These are phyloP conservation scores for Oplegnathus fasciatus DNA, from an alignment of 2,113 vertebrate genomes.

Conservation along the genomic window DNA sequence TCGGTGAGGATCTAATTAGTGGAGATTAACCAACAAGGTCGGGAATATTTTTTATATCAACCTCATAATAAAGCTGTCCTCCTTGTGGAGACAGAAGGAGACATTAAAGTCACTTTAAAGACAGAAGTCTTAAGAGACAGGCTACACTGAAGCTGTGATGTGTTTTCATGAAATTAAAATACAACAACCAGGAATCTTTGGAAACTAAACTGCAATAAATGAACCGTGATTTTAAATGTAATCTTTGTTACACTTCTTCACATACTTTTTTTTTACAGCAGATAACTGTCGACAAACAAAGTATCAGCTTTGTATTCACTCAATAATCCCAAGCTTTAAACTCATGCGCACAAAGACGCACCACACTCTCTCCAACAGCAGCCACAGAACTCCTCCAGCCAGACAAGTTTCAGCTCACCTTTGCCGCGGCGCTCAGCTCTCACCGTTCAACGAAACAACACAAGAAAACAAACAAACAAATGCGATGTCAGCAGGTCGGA, in stretches of 20 bases:
- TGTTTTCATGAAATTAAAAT: neutral
- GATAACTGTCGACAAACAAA: neutral
- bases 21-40: neutral
- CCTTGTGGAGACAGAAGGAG: neutral
- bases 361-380: neutral
- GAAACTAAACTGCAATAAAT: neutral
- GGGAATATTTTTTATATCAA: neutral
- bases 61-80: neutral
- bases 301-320: neutral
- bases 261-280: neutral
- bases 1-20: neutral
- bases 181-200: neutral
- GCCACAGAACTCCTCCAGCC: neutral
- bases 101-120: neutral
- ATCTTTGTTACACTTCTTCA: neutral
- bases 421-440: conserved; percentile 20
- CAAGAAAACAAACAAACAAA: neutral
- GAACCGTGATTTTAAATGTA: neutral
- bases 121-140: neutral
- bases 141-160: too few species aligned
- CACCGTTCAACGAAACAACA: neutral
- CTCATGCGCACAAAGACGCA: neutral
- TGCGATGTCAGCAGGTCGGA: neutral
- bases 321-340: neutral
- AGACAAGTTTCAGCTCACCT: conserved; percentile 62